A percentile compares a stretch with the other conserved stretches of the same genome.
phyloP scores from a whole-genome alignment of 2,888 invertebrate genomes.

The Latrodectus elegans region DNA sequence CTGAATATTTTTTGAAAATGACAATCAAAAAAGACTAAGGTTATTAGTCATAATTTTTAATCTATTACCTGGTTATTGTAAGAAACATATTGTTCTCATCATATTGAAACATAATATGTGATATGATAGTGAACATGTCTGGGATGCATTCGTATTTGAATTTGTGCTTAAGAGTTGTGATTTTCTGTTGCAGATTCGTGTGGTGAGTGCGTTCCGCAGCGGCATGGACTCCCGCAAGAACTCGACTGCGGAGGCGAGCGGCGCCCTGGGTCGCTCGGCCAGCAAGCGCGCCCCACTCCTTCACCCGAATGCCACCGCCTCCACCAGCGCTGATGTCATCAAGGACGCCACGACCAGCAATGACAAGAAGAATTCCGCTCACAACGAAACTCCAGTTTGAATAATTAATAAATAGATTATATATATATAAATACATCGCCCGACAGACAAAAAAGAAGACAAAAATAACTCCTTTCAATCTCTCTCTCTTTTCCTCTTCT shows the following conservation, averaged over 20 bases:
- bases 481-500: slow-evolving; percentile 39
- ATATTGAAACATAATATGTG: too few relatives aligned
- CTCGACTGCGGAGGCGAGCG: slow-evolving; percentile 79
- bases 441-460: background rate
- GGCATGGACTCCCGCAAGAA: slow-evolving; percentile 96
- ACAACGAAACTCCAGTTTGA: slow-evolving; percentile 69
- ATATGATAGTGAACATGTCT: too few relatives aligned
- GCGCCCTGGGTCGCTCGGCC: slow-evolving; percentile 60
- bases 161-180: background rate
- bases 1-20: too few relatives aligned
- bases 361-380: slow-evolving; percentile 68
- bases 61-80: too few relatives aligned
- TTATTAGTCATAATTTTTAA: too few relatives aligned
- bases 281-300: slow-evolving; percentile 49
- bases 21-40: too few relatives aligned
- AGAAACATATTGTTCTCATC: too few relatives aligned
- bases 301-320: slow-evolving; percentile 61
- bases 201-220: slow-evolving; percentile 99
- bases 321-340: slow-evolving; percentile 67
- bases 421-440: slow-evolving; percentile 2
- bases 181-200: slow-evolving; percentile 90
- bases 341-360: slow-evolving; percentile 61
- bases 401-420: background rate
- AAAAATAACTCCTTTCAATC: slow-evolving; percentile 16
- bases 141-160: too few relatives aligned